Base-by-base conservation (phyloP, 2,888 invertebrate species). In the Epinotia ramella region DNA sequence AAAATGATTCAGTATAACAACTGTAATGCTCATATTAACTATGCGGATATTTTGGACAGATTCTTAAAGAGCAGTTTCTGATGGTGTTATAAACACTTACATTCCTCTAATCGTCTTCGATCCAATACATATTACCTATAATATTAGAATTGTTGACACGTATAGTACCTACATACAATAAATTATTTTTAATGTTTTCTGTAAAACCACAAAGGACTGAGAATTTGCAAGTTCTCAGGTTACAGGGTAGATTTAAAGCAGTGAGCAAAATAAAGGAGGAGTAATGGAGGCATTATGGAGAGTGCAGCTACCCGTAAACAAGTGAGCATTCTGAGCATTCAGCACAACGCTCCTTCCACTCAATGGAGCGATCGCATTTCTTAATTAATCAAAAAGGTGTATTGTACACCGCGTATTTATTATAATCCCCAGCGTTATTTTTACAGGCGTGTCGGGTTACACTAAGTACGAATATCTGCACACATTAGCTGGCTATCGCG, bases 401-500 rank as follows among this genome's bases (percentile, higher is more conserved):
- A 65, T 53, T 53, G 53, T 65, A 65, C n/a, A 80, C 77, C 75
- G 78, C 77, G 77, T 83, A 86, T 86, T 85, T 84, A 85, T 76
- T 67, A 76, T 76, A 72, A 85, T 83, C 82, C 82, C 82, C 75
- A 77, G 62, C 78, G 76, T 80, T 82, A 84, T 86, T 80, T 84
- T 77, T 75, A 62, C 63, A 16, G 24, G 72, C 81, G 85, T 84
- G 77, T 89, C 84, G 78, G 77, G 84, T 88, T 87, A 84, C 86
- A 79, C 63, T 73, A 78, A 73, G 73, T 70, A 78, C 74, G 78
- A 77, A 77, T 70, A 77, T 86, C 84, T 87, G 87, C 83, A 79
- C 81, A 87, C 86, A 89, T 89, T 89, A 89, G 89, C 89, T 81
- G 83, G 84, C 62, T 84, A 86, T 87, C 84, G 76, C 78, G 80